Evolutionary conservation across 2,888 invertebrate species (phyloP).

Genomic region (Molanna angustata): DNA sequence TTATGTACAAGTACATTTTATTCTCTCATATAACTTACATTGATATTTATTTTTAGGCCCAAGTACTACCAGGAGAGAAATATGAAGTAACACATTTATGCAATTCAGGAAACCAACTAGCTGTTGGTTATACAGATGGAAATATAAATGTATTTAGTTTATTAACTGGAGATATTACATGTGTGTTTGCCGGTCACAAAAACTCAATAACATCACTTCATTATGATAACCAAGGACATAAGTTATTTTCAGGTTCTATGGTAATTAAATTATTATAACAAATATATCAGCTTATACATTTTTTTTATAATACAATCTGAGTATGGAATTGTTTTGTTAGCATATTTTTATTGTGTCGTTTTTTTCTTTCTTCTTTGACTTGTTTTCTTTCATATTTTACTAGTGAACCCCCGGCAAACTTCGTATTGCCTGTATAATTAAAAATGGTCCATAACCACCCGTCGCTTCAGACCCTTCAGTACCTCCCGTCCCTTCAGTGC

Average conservation of each 20-base stretch:
- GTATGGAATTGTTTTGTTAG: too few relatives aligned
- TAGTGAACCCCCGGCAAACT: too few relatives aligned
- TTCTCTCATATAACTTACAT: neutral
- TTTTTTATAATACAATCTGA: too few relatives aligned
- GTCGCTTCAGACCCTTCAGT: too few relatives aligned
- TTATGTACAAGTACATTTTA: neutral
- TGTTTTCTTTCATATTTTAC: too few relatives aligned
- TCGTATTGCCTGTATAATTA: too few relatives aligned
- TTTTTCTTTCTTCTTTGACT: too few relatives aligned
- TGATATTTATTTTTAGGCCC: slow-evolving; percentile 56
- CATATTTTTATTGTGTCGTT: too few relatives aligned
- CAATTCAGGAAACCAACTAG: slow-evolving; percentile 74
- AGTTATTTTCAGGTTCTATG: slow-evolving; percentile 79
- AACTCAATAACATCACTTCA: slow-evolving; percentile 78
- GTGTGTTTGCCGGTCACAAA: slow-evolving; percentile 80
- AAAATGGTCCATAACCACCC: too few relatives aligned
- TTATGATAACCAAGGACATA: slow-evolving; percentile 81
- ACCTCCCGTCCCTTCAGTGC: too few relatives aligned
- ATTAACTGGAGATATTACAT: slow-evolving; percentile 65
- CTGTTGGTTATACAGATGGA: slow-evolving; percentile 92
- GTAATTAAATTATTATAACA: slow-evolving; percentile 8
- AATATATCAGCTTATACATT: neutral
- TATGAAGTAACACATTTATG: slow-evolving; percentile 73
- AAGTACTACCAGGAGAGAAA: slow-evolving; percentile 77
- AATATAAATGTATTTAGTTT: slow-evolving; percentile 81